phyloP scores from a whole-genome alignment of 1,140 invertebrate species.

The Drosophila prosaltans region DNA sequence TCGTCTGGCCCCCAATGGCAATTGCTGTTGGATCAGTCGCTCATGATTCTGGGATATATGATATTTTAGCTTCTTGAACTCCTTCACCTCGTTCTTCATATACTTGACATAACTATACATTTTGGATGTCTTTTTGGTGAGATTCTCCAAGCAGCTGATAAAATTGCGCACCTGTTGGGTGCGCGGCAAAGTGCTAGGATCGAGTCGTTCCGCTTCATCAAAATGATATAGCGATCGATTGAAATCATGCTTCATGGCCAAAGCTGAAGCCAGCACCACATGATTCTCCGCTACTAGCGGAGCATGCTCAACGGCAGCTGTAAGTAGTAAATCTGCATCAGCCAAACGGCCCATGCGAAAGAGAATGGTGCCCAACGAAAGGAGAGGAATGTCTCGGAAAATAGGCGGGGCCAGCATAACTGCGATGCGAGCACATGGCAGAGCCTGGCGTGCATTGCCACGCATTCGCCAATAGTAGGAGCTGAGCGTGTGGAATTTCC shows the following conservation, averaged over 20 bases:
- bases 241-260: slow-evolving; percentile 87
- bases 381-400: slow-evolving; percentile 90
- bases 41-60: slow-evolving; percentile 73
- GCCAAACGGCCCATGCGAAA: slow-evolving; percentile 89
- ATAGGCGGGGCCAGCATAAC: slow-evolving; percentile 91
- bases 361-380: slow-evolving; percentile 92
- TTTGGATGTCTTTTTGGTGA: slow-evolving; percentile 74
- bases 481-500: slow-evolving; percentile 93
- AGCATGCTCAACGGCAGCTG: slow-evolving; percentile 91
- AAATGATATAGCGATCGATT: slow-evolving; percentile 86
- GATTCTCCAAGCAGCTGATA: slow-evolving; percentile 75
- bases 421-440: slow-evolving; percentile 92
- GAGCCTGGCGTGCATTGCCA: slow-evolving; percentile 90
- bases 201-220: slow-evolving; percentile 88
- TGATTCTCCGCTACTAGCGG: slow-evolving; percentile 89
- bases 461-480: slow-evolving; percentile 93
- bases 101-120: slow-evolving; percentile 81
- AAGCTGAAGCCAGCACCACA: slow-evolving; percentile 91
- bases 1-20: slow-evolving; percentile 65
- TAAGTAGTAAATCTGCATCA: slow-evolving; percentile 91
- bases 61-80: slow-evolving; percentile 75
- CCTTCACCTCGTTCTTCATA: slow-evolving; percentile 79
- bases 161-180: slow-evolving; percentile 75
- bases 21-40: slow-evolving; percentile 73
- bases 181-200: slow-evolving; percentile 83